Conservation (phyloP, 92 coral and sea anemone genomes). For the Palythoa grandiflora region DNA sequence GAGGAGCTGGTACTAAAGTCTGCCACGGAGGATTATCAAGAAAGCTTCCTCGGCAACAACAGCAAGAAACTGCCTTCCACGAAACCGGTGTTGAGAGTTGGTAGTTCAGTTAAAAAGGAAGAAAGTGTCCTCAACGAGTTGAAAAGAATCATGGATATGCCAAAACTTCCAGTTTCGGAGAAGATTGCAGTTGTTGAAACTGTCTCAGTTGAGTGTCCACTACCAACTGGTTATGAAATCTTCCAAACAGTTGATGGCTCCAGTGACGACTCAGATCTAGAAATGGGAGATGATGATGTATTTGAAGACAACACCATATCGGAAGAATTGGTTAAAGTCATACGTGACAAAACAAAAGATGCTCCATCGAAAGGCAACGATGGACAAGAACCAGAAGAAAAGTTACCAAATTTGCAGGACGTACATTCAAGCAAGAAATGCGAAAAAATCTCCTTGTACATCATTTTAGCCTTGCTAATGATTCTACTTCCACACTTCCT, state of each 20-base stretch:
- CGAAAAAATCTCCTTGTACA: constrained; percentile 38
- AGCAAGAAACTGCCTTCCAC: neutral
- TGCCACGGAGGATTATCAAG: neutral
- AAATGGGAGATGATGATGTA: constrained; percentile 38
- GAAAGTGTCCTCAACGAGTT: constrained; percentile 23
- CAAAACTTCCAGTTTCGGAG: constrained; percentile 19
- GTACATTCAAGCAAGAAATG: neutral
- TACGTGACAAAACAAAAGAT: constrained; percentile 14
- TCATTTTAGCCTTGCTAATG: constrained; percentile 46
- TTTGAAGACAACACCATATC: constrained; percentile 13
- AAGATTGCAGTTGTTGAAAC: constrained; percentile 38
- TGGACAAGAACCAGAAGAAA: constrained; percentile 2
- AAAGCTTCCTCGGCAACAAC: neutral
- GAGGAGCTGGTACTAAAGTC: neutral
- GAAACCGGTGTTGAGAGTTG: neutral
- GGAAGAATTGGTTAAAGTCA: neutral
- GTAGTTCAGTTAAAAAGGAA: constrained; percentile 10
- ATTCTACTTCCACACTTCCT: constrained; percentile 53
- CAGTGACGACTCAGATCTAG: constrained; percentile 36
- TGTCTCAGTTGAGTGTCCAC: constrained; percentile 31
- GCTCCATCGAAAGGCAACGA: constrained; percentile 6
- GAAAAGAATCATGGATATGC: constrained; percentile 22
- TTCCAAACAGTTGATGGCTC: constrained; percentile 44
- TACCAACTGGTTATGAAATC: constrained; percentile 35
- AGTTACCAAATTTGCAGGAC: neutral